A percentile compares a stretch with the other conserved stretches of the same genome.
Evolutionary conservation across 2,113 vertebrate genomes (phyloP).

Genomic region (Sebastes fasciatus): DNA sequence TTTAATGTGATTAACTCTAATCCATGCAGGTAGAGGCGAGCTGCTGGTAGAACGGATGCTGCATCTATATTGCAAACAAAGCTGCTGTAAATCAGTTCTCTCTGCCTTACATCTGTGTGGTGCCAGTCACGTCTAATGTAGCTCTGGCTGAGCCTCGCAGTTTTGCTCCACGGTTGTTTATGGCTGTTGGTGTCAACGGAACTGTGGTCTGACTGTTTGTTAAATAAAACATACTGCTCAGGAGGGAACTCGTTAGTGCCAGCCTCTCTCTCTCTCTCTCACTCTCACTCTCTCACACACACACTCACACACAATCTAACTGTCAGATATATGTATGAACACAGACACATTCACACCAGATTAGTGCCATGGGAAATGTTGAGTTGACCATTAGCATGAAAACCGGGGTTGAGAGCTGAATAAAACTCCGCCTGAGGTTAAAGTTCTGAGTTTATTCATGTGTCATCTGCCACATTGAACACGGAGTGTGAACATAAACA

Average conservation of each 20-base stretch:
- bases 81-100: constrained; percentile 27
- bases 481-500: neutral
- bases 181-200: constrained; percentile 31
- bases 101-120: constrained; percentile 7
- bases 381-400: constrained; percentile 20
- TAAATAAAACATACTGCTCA: constrained; percentile 63
- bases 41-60: neutral
- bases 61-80: constrained; percentile 14
- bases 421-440: constrained; percentile 3
- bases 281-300: neutral
- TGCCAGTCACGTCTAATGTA: constrained; percentile 29
- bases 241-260: constrained; percentile 46
- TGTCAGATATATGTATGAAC: constrained; percentile 21
- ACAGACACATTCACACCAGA: constrained; percentile 12
- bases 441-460: neutral
- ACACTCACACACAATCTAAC: constrained; percentile 5
- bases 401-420: neutral
- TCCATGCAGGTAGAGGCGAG: constrained; percentile 22
- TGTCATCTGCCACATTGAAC: neutral
- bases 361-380: constrained; percentile 10
- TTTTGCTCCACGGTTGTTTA: constrained; percentile 43
- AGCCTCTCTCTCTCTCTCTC: neutral
- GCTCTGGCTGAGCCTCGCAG: constrained; percentile 29
- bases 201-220: constrained; percentile 46
- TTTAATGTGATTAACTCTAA: constrained; percentile 19